phyloP scores from a whole-genome alignment of 2,113 vertebrate species.

The Maccullochella peelii region DNA sequence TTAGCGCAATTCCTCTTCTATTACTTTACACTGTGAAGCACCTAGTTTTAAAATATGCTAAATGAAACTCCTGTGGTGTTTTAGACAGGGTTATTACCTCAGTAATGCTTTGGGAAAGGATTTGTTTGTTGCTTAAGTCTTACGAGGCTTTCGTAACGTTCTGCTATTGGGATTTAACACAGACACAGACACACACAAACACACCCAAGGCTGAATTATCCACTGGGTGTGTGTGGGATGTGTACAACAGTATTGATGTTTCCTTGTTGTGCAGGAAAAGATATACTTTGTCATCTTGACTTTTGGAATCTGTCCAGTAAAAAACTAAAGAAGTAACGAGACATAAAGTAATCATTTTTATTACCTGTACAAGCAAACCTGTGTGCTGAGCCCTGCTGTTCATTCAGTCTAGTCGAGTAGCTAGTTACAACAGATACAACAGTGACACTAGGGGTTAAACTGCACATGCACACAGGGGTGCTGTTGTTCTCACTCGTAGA shows the following conservation, averaged over 20 bases:
- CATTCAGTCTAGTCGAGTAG: neutral
- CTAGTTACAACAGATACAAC: too few species aligned
- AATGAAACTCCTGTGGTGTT: neutral
- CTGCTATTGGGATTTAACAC: neutral
- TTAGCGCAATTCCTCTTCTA: neutral
- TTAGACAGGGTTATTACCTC: too few species aligned
- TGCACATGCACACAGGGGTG: neutral
- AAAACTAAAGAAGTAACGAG: neutral
- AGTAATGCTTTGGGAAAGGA: neutral
- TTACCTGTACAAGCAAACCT: neutral
- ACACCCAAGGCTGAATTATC: neutral
- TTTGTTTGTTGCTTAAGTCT: neutral
- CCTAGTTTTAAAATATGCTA: neutral
- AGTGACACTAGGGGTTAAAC: too few species aligned
- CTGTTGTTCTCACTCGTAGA: neutral
- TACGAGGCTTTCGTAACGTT: neutral
- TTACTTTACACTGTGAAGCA: neutral
- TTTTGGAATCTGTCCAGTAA: neutral
- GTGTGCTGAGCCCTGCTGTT: neutral
- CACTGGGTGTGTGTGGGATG: constrained; percentile 11
- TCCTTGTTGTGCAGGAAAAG: neutral
- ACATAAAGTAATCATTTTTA: neutral
- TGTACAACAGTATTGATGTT: neutral
- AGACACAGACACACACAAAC: neutral
- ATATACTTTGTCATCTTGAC: constrained; percentile 1